phyloP scores from a whole-genome alignment of 1,140 invertebrate genomes.

The Oreohelix idahoensis region DNA sequence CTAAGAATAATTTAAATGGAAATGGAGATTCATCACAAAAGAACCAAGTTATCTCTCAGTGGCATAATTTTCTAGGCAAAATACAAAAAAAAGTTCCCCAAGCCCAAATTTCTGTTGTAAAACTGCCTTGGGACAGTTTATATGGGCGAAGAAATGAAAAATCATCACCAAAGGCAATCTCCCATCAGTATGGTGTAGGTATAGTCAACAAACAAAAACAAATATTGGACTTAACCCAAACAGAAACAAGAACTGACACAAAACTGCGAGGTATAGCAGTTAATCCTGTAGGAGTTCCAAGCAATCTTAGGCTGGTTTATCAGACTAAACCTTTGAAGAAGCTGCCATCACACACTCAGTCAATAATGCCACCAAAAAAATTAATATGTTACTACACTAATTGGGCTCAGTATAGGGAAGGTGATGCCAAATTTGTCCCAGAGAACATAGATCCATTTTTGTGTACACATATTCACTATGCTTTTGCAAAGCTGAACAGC shows the following conservation, averaged over 20 bases:
- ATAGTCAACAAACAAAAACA: neutral
- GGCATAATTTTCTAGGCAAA: neutral
- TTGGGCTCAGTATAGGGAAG: slow-evolving; percentile 64
- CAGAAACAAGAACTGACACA: neutral
- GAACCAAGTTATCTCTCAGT: neutral
- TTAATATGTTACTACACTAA: slow-evolving; percentile 70
- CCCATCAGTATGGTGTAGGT: neutral
- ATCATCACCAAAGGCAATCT: neutral
- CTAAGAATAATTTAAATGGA: neutral
- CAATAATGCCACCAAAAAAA: slow-evolving; percentile 15
- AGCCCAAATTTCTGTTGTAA: neutral
- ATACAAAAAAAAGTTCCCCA: neutral
- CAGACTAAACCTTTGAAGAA: neutral
- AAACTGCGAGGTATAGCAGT: neutral
- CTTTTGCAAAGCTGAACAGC: slow-evolving; percentile 81
- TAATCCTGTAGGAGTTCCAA: neutral
- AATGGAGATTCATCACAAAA: neutral
- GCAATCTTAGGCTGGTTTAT: neutral
- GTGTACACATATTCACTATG: slow-evolving; percentile 88
- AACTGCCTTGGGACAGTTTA: neutral
- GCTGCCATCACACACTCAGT: neutral
- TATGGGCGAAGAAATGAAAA: neutral
- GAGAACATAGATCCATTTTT: slow-evolving; percentile 80
- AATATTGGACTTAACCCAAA: neutral
- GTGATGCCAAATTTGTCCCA: slow-evolving; percentile 75